Percentiles rank a stretch among this genome's conserved stretches.
These are phyloP conservation scores for Diarsia dahlii DNA, from an alignment of 2,888 invertebrate genomes.

Conservation along the genomic window DNA sequence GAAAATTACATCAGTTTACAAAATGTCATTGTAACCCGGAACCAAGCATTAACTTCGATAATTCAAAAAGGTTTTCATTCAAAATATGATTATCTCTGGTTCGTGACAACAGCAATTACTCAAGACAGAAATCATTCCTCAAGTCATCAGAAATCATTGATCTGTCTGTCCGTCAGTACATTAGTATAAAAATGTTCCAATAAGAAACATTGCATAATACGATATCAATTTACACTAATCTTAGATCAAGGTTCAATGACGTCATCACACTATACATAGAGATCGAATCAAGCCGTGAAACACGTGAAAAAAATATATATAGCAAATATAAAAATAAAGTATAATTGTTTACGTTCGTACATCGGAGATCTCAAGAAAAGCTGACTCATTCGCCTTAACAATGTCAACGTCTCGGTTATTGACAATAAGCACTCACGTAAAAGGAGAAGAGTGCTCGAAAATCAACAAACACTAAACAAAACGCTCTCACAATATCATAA, in stretches of 20 bases:
- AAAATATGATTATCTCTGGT: constrained; percentile 43
- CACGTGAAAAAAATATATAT: constrained; percentile 61
- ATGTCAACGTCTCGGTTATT: constrained; percentile 66
- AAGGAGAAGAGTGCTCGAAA: constrained; percentile 59
- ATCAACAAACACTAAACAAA: constrained; percentile 63
- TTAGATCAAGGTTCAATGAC: constrained; percentile 67
- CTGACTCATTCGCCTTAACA: constrained; percentile 68
- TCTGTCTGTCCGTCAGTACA: constrained; percentile 44
- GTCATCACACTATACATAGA: constrained; percentile 63
- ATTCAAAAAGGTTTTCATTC: constrained; percentile 52
- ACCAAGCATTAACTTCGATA: constrained; percentile 25
- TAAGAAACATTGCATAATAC: constrained; percentile 64
- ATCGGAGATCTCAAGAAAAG: constrained; percentile 52
- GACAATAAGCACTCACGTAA: constrained; percentile 63
- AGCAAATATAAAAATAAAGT: constrained; percentile 63
- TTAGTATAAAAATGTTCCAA: constrained; percentile 54
- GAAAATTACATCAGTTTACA: constrained; percentile 54
- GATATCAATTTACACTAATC: constrained; percentile 68
- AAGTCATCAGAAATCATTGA: constrained; percentile 59
- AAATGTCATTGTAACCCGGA: constrained; percentile 58
- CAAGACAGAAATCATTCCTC: constrained; percentile 42
- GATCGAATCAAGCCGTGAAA: constrained; percentile 53
- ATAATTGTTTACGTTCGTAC: constrained; percentile 64
- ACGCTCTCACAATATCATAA: constrained; percentile 57
- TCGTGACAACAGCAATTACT: constrained; percentile 54